A percentile compares a stretch with the other conserved stretches of the same genome.
phyloP scores from a whole-genome alignment of 2,888 invertebrate genomes.

The Agonopterix heracliana region DNA sequence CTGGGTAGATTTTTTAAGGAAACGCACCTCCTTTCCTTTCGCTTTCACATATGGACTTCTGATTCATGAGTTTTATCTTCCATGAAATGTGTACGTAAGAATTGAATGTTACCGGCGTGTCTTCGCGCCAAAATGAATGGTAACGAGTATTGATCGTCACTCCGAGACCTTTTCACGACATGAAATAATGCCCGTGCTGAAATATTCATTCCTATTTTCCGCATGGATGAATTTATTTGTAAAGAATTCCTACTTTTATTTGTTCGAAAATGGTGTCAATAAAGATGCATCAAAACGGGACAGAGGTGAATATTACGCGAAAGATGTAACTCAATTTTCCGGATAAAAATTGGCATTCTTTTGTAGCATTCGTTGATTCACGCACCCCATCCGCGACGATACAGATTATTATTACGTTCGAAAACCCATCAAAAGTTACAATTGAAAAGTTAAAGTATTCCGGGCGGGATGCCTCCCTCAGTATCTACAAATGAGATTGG shows the following conservation, averaged over 20 bases:
- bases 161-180: conserved; percentile 4
- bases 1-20: conserved; percentile 60
- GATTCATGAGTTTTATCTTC: conserved; percentile 74
- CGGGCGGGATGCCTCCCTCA: conserved; percentile 58
- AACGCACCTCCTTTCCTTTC: conserved; percentile 54
- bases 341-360: conserved; percentile 71
- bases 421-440: conserved; percentile 77
- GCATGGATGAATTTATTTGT: conserved; percentile 1
- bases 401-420: conserved; percentile 74
- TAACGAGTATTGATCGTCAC: conserved; percentile 34
- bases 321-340: conserved; percentile 68
- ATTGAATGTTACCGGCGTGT: conserved; percentile 64
- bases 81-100: conserved; percentile 66
- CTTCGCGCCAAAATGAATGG: conserved; percentile 46
- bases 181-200: conserved; percentile 3
- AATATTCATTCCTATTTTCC: conserved; percentile 7
- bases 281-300: conserved; percentile 45
- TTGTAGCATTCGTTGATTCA: conserved; percentile 64
- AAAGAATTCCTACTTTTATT: conserved; percentile 1
- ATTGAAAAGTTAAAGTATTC: conserved; percentile 77
- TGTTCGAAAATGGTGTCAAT: conserved; percentile 26
- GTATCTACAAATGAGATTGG: conserved; percentile 68
- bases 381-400: conserved; percentile 62
- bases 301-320: conserved; percentile 53
- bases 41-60: conserved; percentile 61